Evolutionary conservation across 2,797 vertebrate genomes (phyloP).

Genomic region (Atherinosoma microstoma): DNA sequence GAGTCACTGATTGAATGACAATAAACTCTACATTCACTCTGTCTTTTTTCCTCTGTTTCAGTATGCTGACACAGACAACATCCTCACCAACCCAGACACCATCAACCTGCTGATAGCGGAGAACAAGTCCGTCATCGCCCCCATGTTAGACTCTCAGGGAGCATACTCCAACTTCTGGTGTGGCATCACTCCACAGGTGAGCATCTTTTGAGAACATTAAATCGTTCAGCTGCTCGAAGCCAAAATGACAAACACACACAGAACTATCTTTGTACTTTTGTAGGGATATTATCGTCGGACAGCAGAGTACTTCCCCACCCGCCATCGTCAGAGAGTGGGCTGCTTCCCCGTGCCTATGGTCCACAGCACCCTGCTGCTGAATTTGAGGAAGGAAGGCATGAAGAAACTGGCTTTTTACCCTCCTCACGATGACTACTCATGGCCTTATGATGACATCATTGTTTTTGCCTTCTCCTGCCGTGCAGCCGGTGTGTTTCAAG

Average conservation of each 20-base stretch:
- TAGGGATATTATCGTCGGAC: constrained; percentile 97
- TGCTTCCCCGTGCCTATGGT: constrained; percentile 96
- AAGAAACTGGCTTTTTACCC: constrained; percentile 90
- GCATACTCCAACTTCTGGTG: constrained; percentile 99
- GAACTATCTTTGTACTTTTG: background rate
- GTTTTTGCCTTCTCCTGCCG: constrained; percentile 95
- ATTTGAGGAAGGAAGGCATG: constrained; percentile 87
- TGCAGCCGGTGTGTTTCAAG: constrained; percentile 82
- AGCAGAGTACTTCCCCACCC: constrained; percentile 95
- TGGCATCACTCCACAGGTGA: constrained; percentile 95
- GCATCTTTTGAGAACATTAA: background rate
- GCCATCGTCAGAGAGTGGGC: constrained; percentile 88
- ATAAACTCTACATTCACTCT: background rate
- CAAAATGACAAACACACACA: background rate
- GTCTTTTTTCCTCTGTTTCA: constrained; percentile 53
- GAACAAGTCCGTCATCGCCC: constrained; percentile 91
- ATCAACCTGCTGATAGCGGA: constrained; percentile 88
- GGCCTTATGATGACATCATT: constrained; percentile 96
- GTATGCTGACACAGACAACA: constrained; percentile 93
- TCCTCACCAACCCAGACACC: constrained; percentile 92
- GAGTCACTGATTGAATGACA: background rate
- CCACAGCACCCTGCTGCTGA: constrained; percentile 91
- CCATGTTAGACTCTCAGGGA: constrained; percentile 95
- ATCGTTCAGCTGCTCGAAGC: background rate
- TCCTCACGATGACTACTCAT: constrained; percentile 91